Conservation (phyloP, 2,113 vertebrate genomes). For the Chionodraco myersi region DNA sequence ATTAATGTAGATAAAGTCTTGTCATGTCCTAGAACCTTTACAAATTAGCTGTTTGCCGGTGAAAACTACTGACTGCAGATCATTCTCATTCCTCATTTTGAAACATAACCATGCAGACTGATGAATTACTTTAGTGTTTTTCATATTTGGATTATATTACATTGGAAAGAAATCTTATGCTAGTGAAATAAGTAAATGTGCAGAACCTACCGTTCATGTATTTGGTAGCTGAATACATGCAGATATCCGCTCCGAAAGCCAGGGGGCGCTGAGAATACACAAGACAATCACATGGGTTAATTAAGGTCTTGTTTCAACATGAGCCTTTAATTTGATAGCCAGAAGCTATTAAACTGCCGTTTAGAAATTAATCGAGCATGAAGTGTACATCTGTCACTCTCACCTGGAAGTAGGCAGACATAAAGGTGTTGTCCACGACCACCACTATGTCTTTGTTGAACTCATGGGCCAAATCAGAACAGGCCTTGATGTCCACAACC, state of each 20-base stretch:
- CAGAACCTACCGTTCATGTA: conserved; percentile 93
- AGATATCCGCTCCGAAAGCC: conserved; percentile 94
- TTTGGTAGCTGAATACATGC: conserved; percentile 95
- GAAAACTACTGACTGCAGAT: not conserved
- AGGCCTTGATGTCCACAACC: conserved; percentile 90
- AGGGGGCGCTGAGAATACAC: conserved; percentile 87
- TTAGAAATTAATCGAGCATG: not conserved
- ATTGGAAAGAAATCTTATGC: not conserved
- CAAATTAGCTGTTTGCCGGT: not conserved
- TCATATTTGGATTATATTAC: not conserved
- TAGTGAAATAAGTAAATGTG: not conserved
- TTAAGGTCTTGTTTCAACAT: conserved; percentile 13
- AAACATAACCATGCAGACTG: too few relatives aligned
- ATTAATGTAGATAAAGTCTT: not conserved
- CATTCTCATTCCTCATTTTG: not conserved
- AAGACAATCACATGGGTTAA: conserved; percentile 59
- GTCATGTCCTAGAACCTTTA: not conserved
- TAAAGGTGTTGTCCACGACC: conserved; percentile 95
- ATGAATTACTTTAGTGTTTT: too few relatives aligned
- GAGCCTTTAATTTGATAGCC: conserved; percentile 21
- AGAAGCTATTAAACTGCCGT: not conserved
- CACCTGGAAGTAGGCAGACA: conserved; percentile 98
- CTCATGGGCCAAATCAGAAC: conserved; percentile 82
- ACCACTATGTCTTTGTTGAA: conserved; percentile 87
- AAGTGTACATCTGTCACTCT: conserved; percentile 6